Base-by-base conservation (phyloP, 2,797 vertebrate genomes). In the Arnoldichthys spilopterus region DNA sequence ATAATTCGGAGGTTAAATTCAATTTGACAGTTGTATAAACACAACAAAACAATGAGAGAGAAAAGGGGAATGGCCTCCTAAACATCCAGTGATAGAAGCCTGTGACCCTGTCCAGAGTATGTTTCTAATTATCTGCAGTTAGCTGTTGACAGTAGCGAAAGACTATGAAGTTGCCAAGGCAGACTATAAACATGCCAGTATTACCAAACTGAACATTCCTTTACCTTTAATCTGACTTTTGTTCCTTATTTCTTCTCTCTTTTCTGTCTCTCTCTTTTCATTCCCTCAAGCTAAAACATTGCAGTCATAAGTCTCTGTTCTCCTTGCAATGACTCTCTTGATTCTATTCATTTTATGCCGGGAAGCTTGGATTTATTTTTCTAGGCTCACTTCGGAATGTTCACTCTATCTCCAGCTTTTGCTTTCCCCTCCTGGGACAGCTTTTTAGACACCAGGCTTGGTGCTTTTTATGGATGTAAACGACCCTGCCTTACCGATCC, bases 81-180 rank as follows among this genome's bases (percentile, higher is more conserved):
- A 12, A 32, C 12, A 20, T 40, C 34, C 61, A 71, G 40, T 71
- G 59, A 11, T 34, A 28, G 45, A 59, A 54, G 22, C 24, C 24
- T 59, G 20, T 45, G 40, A 45, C 43, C 58, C 72, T 47, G 24
- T 28, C 47, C 59, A 22, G 67, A 78, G 76, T 80, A 58, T 80
- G 78, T 81, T 84, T 81, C 58, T 66, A 82, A 75, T 82, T 70
- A 30, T 37, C 28, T 70, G 43, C 24, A 69, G 4, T 40, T 8
- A 34, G 63, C 47, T 9, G 16, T 8, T 18, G 67, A 51, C 40
- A 47, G 37, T 47, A 24, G 66, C 16, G 37, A 15, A 12, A 45
- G 64, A 45, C 40, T 43, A 18, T 24, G 26, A 15, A 68, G 45
- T 24, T 20, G 24, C 0, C 26, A 63, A 51, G 24, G 15, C 15